Evolutionary conservation across 2,797 vertebrate genomes (phyloP), one percentile per base, ranked within the genome.

Genomic region (Brotula barbata): DNA sequence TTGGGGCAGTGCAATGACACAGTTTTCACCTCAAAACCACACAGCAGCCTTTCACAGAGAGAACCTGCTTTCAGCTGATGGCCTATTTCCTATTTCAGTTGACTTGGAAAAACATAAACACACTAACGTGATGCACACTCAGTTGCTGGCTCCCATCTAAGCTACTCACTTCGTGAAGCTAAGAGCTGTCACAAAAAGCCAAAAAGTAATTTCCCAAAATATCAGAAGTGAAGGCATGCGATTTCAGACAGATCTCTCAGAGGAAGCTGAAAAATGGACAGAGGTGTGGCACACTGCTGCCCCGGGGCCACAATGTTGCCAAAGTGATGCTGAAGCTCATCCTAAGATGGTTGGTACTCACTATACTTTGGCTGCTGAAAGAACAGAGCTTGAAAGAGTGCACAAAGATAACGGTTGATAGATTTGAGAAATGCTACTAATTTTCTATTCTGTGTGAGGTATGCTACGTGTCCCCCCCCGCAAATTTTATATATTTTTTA

Each of bases 361-460:
- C 69, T 73, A 68, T 78, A 59, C 77, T 62, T 60, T 58, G 59
- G 63, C 78, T 43, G 57, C 61, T 61, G 57, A 61, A 51, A 71
- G 77, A 82, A 78, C 75, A 73, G 71, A 66, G 58, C 70, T 72
- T 66, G 62, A 82, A 71, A 71, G 68, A 34, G 51, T 8, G 8
- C 25, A 28, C 25, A 28, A 46, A 39, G 48, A n/a, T 53, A 58
- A 67, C 25, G 8, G 73, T 41, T 21, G 68, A 81, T 52, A 61
- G 75, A 78, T 74, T 73, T 76, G 64, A 78, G 75, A 79, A 81
- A 80, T 6, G 55, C 69, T 52, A 39, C 70, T 71, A 68, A 83
- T 86, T 81, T 59, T 58, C 57, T 65, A 82, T 85, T 83, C 84
- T 46, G 50, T 81, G 71, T 83, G 84, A 85, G 79, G 63, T 68